Conservation (phyloP, 1,140 invertebrate genomes). For the Drosophila repletoides region DNA sequence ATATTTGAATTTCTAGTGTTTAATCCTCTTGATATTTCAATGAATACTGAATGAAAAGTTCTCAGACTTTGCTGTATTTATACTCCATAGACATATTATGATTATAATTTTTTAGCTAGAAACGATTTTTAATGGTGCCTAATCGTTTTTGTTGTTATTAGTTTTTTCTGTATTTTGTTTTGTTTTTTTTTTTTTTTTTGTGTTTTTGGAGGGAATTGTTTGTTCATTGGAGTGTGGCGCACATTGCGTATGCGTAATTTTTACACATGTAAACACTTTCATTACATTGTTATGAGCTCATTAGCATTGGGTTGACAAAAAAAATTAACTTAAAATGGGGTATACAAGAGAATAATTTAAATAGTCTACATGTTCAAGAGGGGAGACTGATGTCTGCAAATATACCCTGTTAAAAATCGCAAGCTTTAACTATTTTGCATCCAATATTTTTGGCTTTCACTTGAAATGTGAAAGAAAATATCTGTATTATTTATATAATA, state of each 20-base stretch:
- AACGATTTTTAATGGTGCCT: constrained; percentile 64
- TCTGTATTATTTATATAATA: no score
- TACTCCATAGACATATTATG: constrained; percentile 40
- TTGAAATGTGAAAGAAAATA: no score
- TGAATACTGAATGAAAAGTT: constrained; percentile 46
- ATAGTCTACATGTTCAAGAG: not conserved
- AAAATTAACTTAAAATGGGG: constrained; percentile 8
- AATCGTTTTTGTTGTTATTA: constrained; percentile 38
- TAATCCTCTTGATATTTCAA: constrained; percentile 18
- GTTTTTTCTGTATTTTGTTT: constrained; percentile 6
- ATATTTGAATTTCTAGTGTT: constrained; percentile 1
- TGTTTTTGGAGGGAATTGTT: no score
- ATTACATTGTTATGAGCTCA: constrained; percentile 34
- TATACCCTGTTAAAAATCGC: constrained; percentile 5
- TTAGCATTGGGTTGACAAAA: constrained; percentile 15
- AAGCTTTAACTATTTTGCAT: no score
- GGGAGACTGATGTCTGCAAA: not conserved
- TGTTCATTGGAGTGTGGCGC: constrained; percentile 54
- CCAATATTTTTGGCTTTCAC: no score
- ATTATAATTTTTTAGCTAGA: constrained; percentile 25
- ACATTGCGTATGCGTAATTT: constrained; percentile 62
- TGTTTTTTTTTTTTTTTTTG: no score
- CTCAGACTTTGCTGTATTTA: constrained; percentile 47
- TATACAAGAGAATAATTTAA: constrained; percentile 14
- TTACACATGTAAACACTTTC: constrained; percentile 49